phyloP scores from a whole-genome alignment of 2,888 invertebrate species.

The Campoplex nolae region DNA sequence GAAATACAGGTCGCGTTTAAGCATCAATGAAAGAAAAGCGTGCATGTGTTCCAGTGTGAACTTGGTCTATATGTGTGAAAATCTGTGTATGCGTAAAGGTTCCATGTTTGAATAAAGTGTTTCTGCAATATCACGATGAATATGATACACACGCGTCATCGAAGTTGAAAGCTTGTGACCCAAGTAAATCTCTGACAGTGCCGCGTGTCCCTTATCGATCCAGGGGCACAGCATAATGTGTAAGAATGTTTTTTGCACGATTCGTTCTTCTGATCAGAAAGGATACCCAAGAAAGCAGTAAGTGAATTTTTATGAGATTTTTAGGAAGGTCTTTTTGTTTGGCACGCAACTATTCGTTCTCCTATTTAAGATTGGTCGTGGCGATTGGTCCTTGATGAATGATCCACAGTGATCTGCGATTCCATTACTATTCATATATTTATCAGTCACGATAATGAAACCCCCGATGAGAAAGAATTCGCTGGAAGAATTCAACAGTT shows the following conservation, averaged over 20 bases:
- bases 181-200: conserved; percentile 51
- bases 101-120: conserved; percentile 28
- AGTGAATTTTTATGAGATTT: conserved; percentile 31
- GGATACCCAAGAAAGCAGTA: not conserved
- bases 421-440: not conserved
- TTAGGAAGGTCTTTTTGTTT: not conserved
- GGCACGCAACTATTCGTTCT: conserved; percentile 13
- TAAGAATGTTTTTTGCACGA: conserved; percentile 55
- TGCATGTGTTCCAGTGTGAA: not conserved
- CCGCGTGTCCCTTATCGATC: conserved; percentile 67
- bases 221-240: conserved; percentile 53
- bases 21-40: not conserved
- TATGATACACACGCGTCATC: conserved; percentile 31
- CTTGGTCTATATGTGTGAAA: not conserved
- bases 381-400: conserved; percentile 14
- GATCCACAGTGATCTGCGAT: not conserved
- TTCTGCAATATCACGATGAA: conserved; percentile 24
- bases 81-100: not conserved
- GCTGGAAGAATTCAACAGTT: conserved; percentile 42
- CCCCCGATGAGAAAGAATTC: conserved; percentile 25
- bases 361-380: not conserved
- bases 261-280: conserved; percentile 21
- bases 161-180: conserved; percentile 54
- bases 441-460: conserved; percentile 1
- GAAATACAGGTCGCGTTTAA: conserved; percentile 28